Evolutionary conservation across 2,888 invertebrate species (phyloP).

Genomic region (Synergus itoensis): DNA sequence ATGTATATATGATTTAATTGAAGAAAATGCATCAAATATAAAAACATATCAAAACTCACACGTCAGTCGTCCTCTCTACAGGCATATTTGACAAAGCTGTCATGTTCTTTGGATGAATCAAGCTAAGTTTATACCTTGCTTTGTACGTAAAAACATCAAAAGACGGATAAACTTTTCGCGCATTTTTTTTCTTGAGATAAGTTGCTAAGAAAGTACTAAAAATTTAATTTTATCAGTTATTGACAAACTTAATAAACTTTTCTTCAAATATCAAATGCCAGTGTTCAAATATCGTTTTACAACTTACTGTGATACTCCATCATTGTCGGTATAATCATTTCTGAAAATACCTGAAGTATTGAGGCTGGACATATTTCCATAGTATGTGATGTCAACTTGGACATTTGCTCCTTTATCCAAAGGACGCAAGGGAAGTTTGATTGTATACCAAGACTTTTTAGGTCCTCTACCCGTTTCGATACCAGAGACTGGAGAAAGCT

Average conservation of each 20-base stretch:
- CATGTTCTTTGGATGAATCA: conserved; percentile 81
- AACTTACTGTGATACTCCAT: conserved; percentile 78
- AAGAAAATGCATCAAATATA: neutral
- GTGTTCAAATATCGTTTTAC: neutral
- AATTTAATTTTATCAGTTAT: neutral
- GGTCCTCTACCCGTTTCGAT: conserved; percentile 79
- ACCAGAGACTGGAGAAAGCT: neutral
- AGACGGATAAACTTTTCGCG: conserved; percentile 88
- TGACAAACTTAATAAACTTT: too few species aligned
- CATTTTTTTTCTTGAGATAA: conserved; percentile 86
- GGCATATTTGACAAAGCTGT: conserved; percentile 82
- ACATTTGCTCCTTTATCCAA: conserved; percentile 80
- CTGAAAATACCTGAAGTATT: conserved; percentile 86
- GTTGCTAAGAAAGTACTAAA: conserved; percentile 83
- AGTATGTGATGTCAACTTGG: conserved; percentile 83
- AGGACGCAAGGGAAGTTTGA: conserved; percentile 81
- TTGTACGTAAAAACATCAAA: conserved; percentile 90
- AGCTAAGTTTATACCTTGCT: conserved; percentile 84
- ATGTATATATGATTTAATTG: too few species aligned
- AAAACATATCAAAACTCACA: conserved; percentile 79
- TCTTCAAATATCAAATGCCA: neutral
- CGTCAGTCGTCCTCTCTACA: conserved; percentile 80
- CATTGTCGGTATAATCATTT: conserved; percentile 80
- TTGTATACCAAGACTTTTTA: conserved; percentile 77
- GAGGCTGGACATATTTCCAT: conserved; percentile 83